phyloP scores from a whole-genome alignment of 2,113 vertebrate genomes.

The Phaethon lepturus region DNA sequence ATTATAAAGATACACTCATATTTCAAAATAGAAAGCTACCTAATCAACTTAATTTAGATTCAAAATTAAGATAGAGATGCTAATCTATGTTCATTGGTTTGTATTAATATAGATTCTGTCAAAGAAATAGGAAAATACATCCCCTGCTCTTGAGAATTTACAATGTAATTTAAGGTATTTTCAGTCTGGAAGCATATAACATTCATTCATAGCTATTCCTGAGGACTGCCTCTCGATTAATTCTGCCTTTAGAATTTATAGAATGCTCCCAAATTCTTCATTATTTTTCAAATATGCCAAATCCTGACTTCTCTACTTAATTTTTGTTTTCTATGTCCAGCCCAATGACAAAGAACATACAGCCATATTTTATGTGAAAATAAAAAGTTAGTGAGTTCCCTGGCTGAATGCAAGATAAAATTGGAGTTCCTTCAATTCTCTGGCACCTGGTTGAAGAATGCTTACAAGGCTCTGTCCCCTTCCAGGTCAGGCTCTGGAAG shows the following conservation, averaged over 20 bases:
- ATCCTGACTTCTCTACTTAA: not conserved
- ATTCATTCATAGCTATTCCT: not conserved
- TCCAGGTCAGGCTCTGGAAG: not conserved
- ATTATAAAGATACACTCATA: not conserved
- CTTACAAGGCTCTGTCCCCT: rapidly evolving
- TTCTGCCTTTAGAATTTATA: not conserved
- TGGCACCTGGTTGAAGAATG: not conserved
- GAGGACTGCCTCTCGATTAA: not conserved
- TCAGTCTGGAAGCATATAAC: not conserved
- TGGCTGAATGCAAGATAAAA: not conserved
- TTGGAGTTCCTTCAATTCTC: not conserved
- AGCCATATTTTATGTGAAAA: not conserved
- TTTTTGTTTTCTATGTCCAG: not conserved
- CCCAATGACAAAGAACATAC: not conserved
- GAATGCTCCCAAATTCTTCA: not conserved
- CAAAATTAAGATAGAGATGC: not conserved
- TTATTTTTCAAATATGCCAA: not conserved
- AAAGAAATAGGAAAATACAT: not conserved
- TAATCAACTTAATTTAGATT: not conserved
- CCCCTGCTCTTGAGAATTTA: not conserved
- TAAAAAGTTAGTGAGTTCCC: not conserved
- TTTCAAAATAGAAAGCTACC: slow-evolving; percentile 15
- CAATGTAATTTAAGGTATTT: not conserved
- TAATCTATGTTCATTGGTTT: not conserved
- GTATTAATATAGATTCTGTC: not conserved